These are phyloP conservation scores for Matsumyia berberina DNA, from an alignment of 2,888 invertebrate genomes.

Conservation along the genomic window DNA sequence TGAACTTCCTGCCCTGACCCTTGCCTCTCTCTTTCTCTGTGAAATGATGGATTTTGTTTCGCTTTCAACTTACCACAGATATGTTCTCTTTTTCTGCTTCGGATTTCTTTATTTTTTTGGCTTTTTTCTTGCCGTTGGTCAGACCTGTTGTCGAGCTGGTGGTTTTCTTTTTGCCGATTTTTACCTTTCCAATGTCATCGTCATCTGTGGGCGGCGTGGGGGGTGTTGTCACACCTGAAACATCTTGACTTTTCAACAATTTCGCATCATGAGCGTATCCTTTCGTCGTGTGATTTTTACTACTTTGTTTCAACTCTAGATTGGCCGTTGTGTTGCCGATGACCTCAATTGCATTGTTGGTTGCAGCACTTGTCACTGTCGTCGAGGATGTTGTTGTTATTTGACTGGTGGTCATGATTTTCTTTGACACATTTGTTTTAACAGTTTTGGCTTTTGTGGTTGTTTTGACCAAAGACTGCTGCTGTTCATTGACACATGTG, in stretches of 20 bases:
- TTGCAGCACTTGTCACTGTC: constrained; percentile 16
- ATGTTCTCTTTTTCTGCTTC: constrained; percentile 88
- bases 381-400: constrained; percentile 37
- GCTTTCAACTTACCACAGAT: constrained; percentile 86
- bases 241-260: constrained; percentile 2
- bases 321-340: constrained; percentile 24
- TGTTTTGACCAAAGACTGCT: constrained; percentile 43
- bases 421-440: constrained; percentile 55
- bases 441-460: constrained; percentile 52
- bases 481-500: constrained; percentile 40
- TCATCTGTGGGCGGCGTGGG: constrained; percentile 49
- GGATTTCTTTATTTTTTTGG: constrained; percentile 87
- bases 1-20: background rate
- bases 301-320: constrained; percentile 41
- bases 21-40: constrained; percentile 5
- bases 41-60: background rate
- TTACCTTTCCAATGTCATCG: constrained; percentile 34
- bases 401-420: constrained; percentile 43
- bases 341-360: constrained; percentile 42
- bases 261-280: constrained; percentile 11
- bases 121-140: constrained; percentile 85
- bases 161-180: constrained; percentile 54
- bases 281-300: constrained; percentile 7
- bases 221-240: constrained; percentile 11
- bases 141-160: constrained; percentile 22